Evolutionary conservation across 2,797 vertebrate species (phyloP), one percentile per base, ranked within the genome.

Genomic region (Otolemur crassicaudatus): DNA sequence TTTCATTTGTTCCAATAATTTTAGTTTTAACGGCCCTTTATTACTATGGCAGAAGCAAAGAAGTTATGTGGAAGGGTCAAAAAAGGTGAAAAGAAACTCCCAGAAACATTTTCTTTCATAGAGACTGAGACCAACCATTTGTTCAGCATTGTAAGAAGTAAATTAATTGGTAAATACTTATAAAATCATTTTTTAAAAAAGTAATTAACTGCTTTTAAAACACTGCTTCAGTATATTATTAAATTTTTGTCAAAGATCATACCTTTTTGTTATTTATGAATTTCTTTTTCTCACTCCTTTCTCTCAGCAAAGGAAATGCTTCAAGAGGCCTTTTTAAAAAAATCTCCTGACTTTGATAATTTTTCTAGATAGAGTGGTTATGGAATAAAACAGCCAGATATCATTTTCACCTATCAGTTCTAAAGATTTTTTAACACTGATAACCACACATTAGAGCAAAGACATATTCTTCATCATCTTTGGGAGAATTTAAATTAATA

Each of bases 361-460:
- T 92, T 95, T 97, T 96, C 61, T 27, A 81, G 72, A 67, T 40
- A 43, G 16, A 2, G 10, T 61, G 20, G 34, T 91, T 94, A 75
- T 31, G 87, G 49, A 86, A 88, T 81, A 92, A 88, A 92, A 73
- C 58, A 90, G 2, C 27, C 77, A 77, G 27, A 67, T 86, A 81
- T 17, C 29, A 61, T 88, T 91, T 94, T 85, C 40, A 70, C 25
- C n/a, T 61, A 9, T 72, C 65, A 70, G 13, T 80, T 49, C 79
- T 73, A 90, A n/a, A 69, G 14, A 31, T 70, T 49, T 84, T 92
- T 82, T 75, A 69, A 87, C 80, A 46, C 16, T 84, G 49, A 65
- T 40, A 87, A 43, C 58, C 34, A 69, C 6, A 29, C 14, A 37
- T 27, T 34, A 43, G 49, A 94, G 56, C 82, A 92, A 49, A 82